These are phyloP conservation scores for Opisthocomus hoazin DNA, from an alignment of 2,113 vertebrate species.

Conservation along the genomic window DNA sequence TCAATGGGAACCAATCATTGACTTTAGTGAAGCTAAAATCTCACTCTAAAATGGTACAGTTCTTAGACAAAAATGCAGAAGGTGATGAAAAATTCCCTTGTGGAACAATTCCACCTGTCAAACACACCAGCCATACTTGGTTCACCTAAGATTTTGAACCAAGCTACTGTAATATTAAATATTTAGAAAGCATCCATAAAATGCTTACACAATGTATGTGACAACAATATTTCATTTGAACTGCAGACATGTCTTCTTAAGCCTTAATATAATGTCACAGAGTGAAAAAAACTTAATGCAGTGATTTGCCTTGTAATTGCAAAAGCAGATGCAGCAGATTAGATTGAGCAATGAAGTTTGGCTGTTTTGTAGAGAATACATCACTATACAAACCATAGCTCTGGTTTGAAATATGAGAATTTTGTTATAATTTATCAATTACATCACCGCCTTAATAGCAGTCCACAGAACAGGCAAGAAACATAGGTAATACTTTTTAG, in stretches of 20 bases:
- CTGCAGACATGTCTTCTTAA: background rate
- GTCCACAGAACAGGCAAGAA: slow-evolving; percentile 8
- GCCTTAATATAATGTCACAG: background rate
- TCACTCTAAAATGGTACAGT: background rate
- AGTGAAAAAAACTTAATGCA: background rate
- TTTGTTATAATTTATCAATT: background rate
- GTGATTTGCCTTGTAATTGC: background rate
- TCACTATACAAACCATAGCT: background rate
- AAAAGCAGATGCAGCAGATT: background rate
- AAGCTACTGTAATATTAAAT: background rate
- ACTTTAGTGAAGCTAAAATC: background rate
- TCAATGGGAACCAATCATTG: background rate
- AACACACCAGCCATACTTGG: background rate
- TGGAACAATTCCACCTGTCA: background rate
- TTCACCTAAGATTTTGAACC: background rate
- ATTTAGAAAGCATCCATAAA: background rate
- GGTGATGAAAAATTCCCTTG: background rate
- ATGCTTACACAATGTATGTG: background rate
- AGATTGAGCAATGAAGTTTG: background rate
- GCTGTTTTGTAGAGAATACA: background rate
- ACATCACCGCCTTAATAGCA: background rate
- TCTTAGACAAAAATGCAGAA: background rate
- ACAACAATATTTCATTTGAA: background rate
- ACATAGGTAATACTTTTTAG: background rate
- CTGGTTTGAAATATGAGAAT: background rate